Base-by-base conservation (phyloP, 2,113 vertebrate species). In the Apteryx owenii region DNA sequence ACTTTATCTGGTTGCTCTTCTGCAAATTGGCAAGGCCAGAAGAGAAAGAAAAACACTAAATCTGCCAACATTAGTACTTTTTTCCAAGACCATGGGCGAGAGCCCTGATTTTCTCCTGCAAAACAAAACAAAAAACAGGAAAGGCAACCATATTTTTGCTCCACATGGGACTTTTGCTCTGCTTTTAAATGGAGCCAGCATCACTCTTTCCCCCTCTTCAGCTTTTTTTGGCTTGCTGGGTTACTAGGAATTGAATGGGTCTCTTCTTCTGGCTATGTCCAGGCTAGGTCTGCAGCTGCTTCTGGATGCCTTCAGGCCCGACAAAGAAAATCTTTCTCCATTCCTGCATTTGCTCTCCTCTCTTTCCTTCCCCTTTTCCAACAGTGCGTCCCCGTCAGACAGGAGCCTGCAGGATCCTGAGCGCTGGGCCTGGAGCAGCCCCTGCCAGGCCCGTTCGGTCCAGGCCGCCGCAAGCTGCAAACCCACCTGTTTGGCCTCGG, bases 1-100 rank as follows among this genome's bases (percentile, higher is more conserved):
- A 93, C 95, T 94, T 94, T 81, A 93, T 86, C 95, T 93, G 75
- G 7, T 46, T 94, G n/a, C 53, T 95, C 85, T 38, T 58, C 85
- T 92, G 89, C 60, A 94, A 95, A 95, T 94, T 73, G 85, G 64
- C 1, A 7, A 61, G 53, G 68, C 65, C 76, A 78, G 73, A 44
- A n/a, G 62, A 28, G 53, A 60, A 54, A 36, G 65, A n/a, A 90
- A 89, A 95, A 54, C 89, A 81, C 48, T 0, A 9, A 68, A 92
- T 87, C 79, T 79, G 48, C 85, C 87, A 90, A 17, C 0, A 2
- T 56, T 75, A 51, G 76, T 73, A 60, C 65, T 65, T 28, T 42
- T 60, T 69, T 38, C 28, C 85, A 87, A n/a, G 78, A 31, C 69
- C 50, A 23, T 0, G 1, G 53, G 44, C 68, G 46, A 88, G 81